These are phyloP conservation scores for Pygoscelis adeliae DNA, from an alignment of 2,113 vertebrate species.

Conservation along the genomic window DNA sequence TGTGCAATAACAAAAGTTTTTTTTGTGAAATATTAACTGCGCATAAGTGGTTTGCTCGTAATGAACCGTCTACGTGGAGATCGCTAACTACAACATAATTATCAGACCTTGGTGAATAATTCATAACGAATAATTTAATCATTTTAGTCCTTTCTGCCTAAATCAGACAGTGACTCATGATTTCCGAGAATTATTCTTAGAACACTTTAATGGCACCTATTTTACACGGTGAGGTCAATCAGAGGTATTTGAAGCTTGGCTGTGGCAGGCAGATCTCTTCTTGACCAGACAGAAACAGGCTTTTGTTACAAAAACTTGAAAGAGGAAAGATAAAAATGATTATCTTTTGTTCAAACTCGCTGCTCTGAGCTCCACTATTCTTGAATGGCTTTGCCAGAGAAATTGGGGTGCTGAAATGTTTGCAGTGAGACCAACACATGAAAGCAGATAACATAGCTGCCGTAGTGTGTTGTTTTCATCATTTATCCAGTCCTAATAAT, in stretches of 20 bases:
- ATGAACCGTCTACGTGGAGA: neutral
- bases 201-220: neutral
- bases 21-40: neutral
- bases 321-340: neutral
- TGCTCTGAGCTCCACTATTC: neutral
- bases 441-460: neutral
- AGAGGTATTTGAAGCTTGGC: conserved; percentile 15
- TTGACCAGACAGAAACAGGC: neutral
- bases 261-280: neutral
- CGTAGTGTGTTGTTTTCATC: neutral
- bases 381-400: neutral
- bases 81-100: conserved; percentile 24
- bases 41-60: neutral
- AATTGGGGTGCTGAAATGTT: neutral
- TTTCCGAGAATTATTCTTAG: conserved; percentile 54
- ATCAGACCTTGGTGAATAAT: conserved; percentile 50
- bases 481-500: neutral
- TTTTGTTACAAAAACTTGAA: conserved; percentile 34
- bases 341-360: neutral
- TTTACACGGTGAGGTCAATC: conserved; percentile 25
- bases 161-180: conserved; percentile 45
- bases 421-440: fast-evolving
- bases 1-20: neutral
- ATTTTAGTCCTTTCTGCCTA: conserved; percentile 25
- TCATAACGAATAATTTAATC: conserved; percentile 40